A percentile compares a stretch with the other conserved stretches of the same genome.
phyloP scores from a whole-genome alignment of 23 tunicate genomes.

The Styela clava region DNA sequence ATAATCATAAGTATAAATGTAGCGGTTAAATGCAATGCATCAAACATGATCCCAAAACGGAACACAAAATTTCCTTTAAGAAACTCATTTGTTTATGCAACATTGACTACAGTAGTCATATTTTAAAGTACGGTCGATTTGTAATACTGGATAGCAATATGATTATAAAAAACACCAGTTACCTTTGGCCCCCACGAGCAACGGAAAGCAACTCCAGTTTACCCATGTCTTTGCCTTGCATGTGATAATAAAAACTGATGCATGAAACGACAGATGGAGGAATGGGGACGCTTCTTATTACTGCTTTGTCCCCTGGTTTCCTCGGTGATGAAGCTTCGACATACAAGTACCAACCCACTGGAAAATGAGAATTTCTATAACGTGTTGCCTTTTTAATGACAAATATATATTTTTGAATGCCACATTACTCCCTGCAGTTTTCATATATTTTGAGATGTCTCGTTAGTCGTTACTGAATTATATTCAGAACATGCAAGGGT shows the following conservation, averaged over 20 bases:
- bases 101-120: no score
- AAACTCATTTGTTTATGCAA: no score
- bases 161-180: background rate
- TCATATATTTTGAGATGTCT: no score
- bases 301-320: conserved; percentile 43
- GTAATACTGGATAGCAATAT: no score
- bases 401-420: background rate
- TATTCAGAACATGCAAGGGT: no score
- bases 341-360: conserved; percentile 85
- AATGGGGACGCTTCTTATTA: conserved; percentile 57
- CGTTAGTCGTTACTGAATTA: no score
- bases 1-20: no score
- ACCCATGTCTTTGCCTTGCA: conserved; percentile 73
- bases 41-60: no score
- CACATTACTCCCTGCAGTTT: background rate
- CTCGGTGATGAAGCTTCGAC: conserved; percentile 80
- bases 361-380: background rate
- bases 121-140: no score
- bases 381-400: no score
- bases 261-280: conserved; percentile 32
- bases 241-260: conserved; percentile 71
- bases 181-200: conserved; percentile 34
- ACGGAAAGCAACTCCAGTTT: conserved; percentile 53
- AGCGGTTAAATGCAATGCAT: no score
- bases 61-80: no score